These are phyloP conservation scores for Siniperca chuatsi DNA, from an alignment of 2,113 vertebrate genomes.

Conservation along the genomic window DNA sequence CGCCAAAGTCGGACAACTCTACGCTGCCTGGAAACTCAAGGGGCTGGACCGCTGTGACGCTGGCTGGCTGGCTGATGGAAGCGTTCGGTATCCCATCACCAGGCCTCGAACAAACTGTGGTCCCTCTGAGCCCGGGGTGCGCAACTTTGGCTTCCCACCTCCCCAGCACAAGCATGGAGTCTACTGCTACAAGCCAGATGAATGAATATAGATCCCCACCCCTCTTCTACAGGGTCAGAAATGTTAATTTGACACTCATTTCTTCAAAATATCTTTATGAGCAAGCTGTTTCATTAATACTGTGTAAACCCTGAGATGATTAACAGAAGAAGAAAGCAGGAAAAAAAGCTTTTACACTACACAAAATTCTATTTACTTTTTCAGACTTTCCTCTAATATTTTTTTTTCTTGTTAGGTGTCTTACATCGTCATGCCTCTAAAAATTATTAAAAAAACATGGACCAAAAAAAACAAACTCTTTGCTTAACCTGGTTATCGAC, in stretches of 20 bases:
- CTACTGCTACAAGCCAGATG: conserved; percentile 84
- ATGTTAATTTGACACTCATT: background rate
- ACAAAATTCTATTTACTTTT: background rate
- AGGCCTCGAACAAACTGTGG: conserved; percentile 86
- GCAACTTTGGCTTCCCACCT: conserved; percentile 88
- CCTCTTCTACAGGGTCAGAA: background rate
- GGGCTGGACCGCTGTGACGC: conserved; percentile 87
- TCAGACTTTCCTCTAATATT: background rate
- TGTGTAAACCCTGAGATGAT: background rate
- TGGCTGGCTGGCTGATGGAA: conserved; percentile 92
- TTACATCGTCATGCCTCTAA: background rate
- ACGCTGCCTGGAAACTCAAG: conserved; percentile 87
- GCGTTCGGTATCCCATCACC: conserved; percentile 88
- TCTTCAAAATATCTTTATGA: background rate
- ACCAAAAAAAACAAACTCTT: background rate
- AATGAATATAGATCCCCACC: background rate
- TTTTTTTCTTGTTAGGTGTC: too few relatives aligned
- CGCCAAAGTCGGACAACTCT: conserved; percentile 91
- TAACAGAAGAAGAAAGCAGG: background rate
- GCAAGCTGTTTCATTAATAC: too few relatives aligned
- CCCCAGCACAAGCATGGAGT: conserved; percentile 83
- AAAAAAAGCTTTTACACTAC: background rate
- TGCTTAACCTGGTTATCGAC: background rate
- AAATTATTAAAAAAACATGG: background rate
- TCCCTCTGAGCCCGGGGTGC: conserved; percentile 83